Evolutionary conservation across 1,140 invertebrate species (phyloP), one percentile per base, ranked within the genome.

Genomic region (Lepidurus arcticus): DNA sequence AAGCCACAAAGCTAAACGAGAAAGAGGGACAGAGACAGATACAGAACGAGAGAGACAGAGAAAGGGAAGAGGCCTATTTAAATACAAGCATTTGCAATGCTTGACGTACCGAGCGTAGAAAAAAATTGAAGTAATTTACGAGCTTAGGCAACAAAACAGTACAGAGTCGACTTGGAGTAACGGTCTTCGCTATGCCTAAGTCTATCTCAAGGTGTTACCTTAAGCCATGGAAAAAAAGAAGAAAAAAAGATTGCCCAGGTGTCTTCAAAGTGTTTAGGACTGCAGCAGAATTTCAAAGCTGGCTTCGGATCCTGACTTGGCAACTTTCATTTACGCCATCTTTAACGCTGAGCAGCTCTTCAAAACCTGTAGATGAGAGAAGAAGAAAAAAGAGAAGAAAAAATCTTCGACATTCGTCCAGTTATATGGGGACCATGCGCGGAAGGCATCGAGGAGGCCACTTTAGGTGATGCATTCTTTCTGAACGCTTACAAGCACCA

Each of bases 241-340:
- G 1, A 10, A 21, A 16, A 65, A 65, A 65, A 65, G 53, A n/a
- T 21, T 11, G 13, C 13, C 53, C 53, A 65, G 53, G 53, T 65
- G 53, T 65, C 53, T 65, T 9, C n/a, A 65, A 65, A 65, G 21
- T 65, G 16, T 10, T 47, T 4, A 34, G 34, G 45, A 16, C 13
- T 16, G 53, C 16, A 65, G 53, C 53, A 65, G 16, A 21, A 65
- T 65, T 65, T 65, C 21, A 4, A 65, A 65, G 53, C 53, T 65
- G 21, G 47, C 47, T 65, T 21, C 13, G 26, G 47, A 65, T 65
- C 47, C 47, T 65, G 53, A 65, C 53, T 65, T 65, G 53, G 53
- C 53, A 65, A 65, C 53, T 65, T 65, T 65, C 53, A 65, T 65
- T 65, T 65, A 65, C 53, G 53, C 53, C 53, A 65, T 65, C 53